Evolutionary conservation across 1,140 invertebrate species (phyloP).

Genomic region (Vanessa tameamea): DNA sequence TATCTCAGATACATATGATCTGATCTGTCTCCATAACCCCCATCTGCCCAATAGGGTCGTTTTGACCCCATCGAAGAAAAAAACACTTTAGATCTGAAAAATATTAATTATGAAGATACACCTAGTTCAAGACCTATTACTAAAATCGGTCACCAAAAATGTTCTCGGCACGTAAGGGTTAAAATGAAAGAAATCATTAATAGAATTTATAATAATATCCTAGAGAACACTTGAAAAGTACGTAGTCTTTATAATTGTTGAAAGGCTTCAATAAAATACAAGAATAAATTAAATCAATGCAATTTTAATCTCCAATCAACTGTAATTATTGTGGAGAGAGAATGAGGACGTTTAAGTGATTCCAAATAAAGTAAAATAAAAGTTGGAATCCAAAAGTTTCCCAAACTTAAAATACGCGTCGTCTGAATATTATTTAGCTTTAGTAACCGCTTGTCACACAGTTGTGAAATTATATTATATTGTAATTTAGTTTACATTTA

Average conservation of each 20-base stretch:
- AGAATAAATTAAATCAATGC: slow-evolving; percentile 20
- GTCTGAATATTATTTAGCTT: slow-evolving; percentile 48
- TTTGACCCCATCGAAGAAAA: too few species aligned
- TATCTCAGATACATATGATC: too few species aligned
- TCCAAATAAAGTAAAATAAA: slow-evolving; percentile 41
- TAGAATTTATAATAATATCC: too few species aligned
- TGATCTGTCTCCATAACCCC: too few species aligned
- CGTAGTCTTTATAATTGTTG: not conserved
- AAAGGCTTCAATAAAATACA: not conserved
- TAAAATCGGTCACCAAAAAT: too few species aligned
- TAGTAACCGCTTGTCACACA: slow-evolving; percentile 29
- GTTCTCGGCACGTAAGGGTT: too few species aligned
- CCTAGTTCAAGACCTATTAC: too few species aligned
- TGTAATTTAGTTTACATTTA: too few species aligned
- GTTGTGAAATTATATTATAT: slow-evolving; percentile 5
- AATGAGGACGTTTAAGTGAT: slow-evolving; percentile 45
- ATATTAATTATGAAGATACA: too few species aligned
- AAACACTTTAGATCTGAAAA: too few species aligned
- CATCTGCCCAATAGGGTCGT: too few species aligned
- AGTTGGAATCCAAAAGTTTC: slow-evolving; percentile 32
- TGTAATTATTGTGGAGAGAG: slow-evolving; percentile 32
- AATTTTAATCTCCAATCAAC: slow-evolving; percentile 36
- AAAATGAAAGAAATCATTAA: too few species aligned
- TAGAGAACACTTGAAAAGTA: not conserved
- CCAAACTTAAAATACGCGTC: slow-evolving; percentile 34